A percentile compares a stretch with the other conserved stretches of the same genome.
Conservation (phyloP, 2,888 invertebrate genomes). For the Acrobasis consociella region DNA sequence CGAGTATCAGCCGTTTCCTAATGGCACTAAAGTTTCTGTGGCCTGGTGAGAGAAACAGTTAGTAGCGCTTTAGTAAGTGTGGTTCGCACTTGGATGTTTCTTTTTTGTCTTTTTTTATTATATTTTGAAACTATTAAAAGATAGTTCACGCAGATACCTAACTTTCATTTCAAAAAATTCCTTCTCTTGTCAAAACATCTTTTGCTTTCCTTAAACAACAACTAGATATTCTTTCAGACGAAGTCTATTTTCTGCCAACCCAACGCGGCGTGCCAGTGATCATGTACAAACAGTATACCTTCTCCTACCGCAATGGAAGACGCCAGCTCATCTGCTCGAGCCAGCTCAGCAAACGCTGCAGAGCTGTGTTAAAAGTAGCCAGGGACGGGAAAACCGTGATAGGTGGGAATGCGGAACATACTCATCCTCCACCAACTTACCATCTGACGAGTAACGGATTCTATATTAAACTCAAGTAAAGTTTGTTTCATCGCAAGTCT, state of each 20-base stretch:
- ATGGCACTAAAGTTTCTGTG: too few species aligned
- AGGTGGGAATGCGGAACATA: neutral
- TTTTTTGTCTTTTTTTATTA: too few species aligned
- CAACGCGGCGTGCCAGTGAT: neutral
- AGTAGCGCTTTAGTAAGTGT: too few species aligned
- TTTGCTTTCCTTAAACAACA: neutral
- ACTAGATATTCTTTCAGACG: slow-evolving; percentile 5
- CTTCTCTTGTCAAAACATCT: neutral
- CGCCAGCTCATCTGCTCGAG: slow-evolving; percentile 23
- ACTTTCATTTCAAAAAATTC: too few species aligned
- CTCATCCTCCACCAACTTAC: slow-evolving; percentile 10
- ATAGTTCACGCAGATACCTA: too few species aligned
- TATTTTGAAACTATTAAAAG: too few species aligned
- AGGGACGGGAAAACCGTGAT: slow-evolving; percentile 9
- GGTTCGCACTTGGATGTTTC: too few species aligned
- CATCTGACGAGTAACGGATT: slow-evolving; percentile 7
- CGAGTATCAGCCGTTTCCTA: too few species aligned
- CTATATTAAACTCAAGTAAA: slow-evolving; percentile 10
- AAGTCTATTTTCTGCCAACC: slow-evolving; percentile 16
- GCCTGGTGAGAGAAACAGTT: too few species aligned
- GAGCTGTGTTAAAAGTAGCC: slow-evolving; percentile 31
- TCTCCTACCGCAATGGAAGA: slow-evolving; percentile 17
- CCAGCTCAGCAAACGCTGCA: slow-evolving; percentile 38
- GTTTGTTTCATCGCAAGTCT: neutral
- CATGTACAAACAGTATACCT: slow-evolving; percentile 28